Conservation (phyloP, 2,113 vertebrate genomes). For the Anguilla japonica region DNA sequence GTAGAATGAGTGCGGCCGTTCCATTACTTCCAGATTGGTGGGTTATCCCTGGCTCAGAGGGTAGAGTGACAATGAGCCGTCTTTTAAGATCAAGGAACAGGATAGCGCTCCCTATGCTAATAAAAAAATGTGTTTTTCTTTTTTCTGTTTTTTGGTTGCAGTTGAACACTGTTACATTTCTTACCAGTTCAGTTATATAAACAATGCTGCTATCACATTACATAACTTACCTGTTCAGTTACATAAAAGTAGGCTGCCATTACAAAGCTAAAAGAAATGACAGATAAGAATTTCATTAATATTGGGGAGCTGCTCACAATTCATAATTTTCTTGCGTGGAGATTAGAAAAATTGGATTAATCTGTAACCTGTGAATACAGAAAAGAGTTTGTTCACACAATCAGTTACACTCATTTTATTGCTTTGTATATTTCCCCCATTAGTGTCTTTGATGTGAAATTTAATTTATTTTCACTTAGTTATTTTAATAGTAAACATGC, state of each 20-base stretch:
- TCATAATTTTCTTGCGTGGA: no score
- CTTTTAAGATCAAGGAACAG: constrained; percentile 65
- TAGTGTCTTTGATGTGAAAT: no score
- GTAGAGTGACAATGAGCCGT: constrained; percentile 71
- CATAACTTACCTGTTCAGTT: no score
- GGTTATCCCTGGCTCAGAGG: constrained; percentile 72
- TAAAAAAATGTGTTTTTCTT: constrained; percentile 39
- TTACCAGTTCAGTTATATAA: background rate
- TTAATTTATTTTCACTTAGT: no score
- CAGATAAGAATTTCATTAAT: background rate
- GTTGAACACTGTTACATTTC: background rate
- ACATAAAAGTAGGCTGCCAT: no score
- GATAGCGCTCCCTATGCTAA: constrained; percentile 65
- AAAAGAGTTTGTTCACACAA: background rate
- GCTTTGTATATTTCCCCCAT: no score
- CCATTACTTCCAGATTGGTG: constrained; percentile 82
- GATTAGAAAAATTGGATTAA: no score
- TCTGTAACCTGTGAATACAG: background rate
- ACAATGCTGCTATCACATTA: background rate
- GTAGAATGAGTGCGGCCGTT: constrained; percentile 79
- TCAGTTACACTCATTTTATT: no score
- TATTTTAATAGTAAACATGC: no score
- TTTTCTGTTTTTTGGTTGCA: background rate
- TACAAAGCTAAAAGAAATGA: background rate
- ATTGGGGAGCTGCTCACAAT: no score